Percentiles rank a stretch among this genome's conserved stretches.
Conservation (phyloP, 1,140 invertebrate species). For the Scaptomyza pallida region DNA sequence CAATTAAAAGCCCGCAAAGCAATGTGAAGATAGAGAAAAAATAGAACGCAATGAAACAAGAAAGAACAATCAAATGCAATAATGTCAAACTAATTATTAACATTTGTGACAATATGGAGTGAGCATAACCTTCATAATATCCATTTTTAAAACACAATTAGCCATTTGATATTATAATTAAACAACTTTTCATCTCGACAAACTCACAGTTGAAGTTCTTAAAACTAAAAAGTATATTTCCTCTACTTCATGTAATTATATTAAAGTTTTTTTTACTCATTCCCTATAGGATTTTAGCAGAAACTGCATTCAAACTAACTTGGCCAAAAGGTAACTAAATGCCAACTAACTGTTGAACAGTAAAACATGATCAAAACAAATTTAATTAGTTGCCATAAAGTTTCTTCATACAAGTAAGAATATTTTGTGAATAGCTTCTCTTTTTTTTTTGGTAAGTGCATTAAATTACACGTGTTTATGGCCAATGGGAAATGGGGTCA, state of each 20-base stretch:
- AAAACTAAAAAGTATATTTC: too few relatives aligned
- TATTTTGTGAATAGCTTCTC: conserved; percentile 8
- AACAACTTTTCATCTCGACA: conserved; percentile 6
- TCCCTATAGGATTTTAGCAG: conserved; percentile 34
- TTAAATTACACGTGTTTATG: conserved; percentile 64
- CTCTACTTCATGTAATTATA: conserved; percentile 52
- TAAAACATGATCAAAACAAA: conserved; percentile 53
- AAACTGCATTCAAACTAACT: conserved; percentile 74
- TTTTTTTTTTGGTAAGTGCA: conserved; percentile 39
- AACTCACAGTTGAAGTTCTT: too few relatives aligned
- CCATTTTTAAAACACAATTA: too few relatives aligned
- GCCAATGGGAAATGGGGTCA: conserved; percentile 49
- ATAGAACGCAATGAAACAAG: not conserved
- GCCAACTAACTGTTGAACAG: conserved; percentile 26
- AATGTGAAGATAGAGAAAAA: not conserved
- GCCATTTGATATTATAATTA: too few relatives aligned
- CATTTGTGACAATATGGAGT: not conserved
- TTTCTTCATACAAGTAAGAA: too few relatives aligned
- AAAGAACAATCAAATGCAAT: not conserved
- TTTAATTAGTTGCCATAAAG: too few relatives aligned
- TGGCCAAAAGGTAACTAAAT: conserved; percentile 29
- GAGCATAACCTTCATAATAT: too few relatives aligned
- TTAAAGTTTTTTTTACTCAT: conserved; percentile 63
- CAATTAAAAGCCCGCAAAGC: conserved; percentile 10
- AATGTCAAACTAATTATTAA: not conserved